phyloP scores from a whole-genome alignment of 2,888 invertebrate species.

The Polymixis lichenea region DNA sequence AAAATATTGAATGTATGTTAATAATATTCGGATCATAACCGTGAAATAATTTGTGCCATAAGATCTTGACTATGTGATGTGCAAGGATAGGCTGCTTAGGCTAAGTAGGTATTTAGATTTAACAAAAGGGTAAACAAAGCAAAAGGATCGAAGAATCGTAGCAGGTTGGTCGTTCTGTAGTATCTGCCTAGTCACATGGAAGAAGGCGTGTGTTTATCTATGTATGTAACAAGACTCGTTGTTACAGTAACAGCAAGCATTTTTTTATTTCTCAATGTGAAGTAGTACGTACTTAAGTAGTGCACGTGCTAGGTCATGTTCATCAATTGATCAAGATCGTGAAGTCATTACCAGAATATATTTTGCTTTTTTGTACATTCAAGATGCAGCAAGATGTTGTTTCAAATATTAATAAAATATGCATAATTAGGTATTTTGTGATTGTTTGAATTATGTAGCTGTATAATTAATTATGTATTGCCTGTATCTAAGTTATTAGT shows the following conservation, averaged over 20 bases:
- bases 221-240: neutral
- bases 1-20: too few relatives aligned
- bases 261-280: neutral
- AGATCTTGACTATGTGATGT: neutral
- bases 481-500: too few relatives aligned
- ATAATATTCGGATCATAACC: neutral
- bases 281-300: neutral
- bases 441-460: too few relatives aligned
- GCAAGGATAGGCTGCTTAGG: neutral
- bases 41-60: neutral
- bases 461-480: too few relatives aligned
- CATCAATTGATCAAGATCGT: neutral
- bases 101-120: too few relatives aligned
- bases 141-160: neutral
- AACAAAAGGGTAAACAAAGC: neutral
- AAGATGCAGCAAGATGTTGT: neutral
- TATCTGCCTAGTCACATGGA: neutral
- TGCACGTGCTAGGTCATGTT: neutral
- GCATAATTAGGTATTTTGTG: neutral
- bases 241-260: neutral
- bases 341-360: neutral
- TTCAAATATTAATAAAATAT: neutral
- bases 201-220: neutral
- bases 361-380: neutral
- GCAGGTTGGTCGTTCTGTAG: too few relatives aligned